Evolutionary conservation across 1,140 invertebrate genomes (phyloP), one percentile per base, ranked within the genome.

Genomic region (Phortica variegata): DNA sequence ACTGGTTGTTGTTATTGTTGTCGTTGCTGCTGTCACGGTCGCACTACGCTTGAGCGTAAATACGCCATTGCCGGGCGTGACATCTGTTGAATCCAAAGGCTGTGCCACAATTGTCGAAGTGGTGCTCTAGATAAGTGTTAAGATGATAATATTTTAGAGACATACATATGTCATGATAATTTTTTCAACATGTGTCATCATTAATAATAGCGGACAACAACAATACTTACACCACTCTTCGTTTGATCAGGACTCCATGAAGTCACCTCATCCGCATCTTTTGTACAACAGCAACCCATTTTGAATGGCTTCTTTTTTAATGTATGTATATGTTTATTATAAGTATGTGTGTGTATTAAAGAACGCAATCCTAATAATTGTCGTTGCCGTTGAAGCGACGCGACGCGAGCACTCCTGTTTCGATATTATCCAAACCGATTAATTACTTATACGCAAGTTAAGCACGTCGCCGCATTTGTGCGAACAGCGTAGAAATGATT

Each of bases 221-320:
- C 3, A 19, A 17, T n/a, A 36, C 63, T 57, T 60, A 73, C 69
- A 51, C 61, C 69, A 52, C 72, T 73, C 34, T 72, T 72, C 34
- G 68, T 62, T 44, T 73, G 68, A 23, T 70, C 62, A 44, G 69
- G 69, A 40, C 69, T 73, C 69, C 69, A 73, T 13, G 69, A 73
- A 33, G 65, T 69, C 50, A 69, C 65, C 16, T 65, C 60, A 40
- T 73, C 69, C 39, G 65, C 45, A 54, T 73, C 69, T 55, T 73
- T 73, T 34, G 69, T 72, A 44, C 66, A 68, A 53, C 69, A 72
- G 47, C 69, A 51, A 46, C 63, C 63, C 63, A 68, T 68, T 20
- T 34, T 34, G 32, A 37, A 34, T 6, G 26, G 7, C n/a, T 34
- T 38, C 16, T 17, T 43, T 51, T 4, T 52, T 58, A 51, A 58